Percentiles rank a stretch among this genome's conserved stretches.
These are phyloP conservation scores for Lepilemur septentrionalis DNA, from an alignment of 2,797 vertebrate species.

Conservation along the genomic window DNA sequence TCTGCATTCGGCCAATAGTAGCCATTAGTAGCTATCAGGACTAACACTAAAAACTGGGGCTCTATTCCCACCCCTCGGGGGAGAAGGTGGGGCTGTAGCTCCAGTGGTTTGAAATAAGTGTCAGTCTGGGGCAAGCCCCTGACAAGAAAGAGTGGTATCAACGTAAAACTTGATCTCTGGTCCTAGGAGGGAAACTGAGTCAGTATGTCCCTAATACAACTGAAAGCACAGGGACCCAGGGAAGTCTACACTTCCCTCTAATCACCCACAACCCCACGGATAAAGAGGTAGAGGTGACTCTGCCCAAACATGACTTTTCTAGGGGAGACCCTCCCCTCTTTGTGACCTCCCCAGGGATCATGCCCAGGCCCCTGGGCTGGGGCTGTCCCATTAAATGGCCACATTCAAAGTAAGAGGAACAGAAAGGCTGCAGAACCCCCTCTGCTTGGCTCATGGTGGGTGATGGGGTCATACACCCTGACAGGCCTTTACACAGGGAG, in stretches of 20 bases:
- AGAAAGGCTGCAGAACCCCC: constrained; percentile 53
- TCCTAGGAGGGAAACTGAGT: constrained; percentile 23
- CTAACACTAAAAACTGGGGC: not conserved
- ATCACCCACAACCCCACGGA: not conserved
- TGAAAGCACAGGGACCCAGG: not conserved
- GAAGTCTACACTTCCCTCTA: not conserved
- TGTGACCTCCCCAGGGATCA: not conserved
- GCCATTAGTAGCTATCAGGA: not conserved
- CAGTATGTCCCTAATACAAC: not conserved
- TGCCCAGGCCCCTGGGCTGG: not conserved
- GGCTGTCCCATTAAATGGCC: constrained; percentile 24
- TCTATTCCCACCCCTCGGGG: not conserved
- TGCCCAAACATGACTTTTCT: not conserved
- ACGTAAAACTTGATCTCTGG: not conserved
- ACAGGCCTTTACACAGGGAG: constrained; percentile 84
- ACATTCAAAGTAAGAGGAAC: constrained; percentile 10
- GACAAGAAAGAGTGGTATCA: not conserved
- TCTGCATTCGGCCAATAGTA: not conserved
- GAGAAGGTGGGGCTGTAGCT: not conserved
- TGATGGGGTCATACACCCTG: constrained; percentile 81
- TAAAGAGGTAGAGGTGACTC: not conserved
- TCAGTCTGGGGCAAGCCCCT: not conserved
- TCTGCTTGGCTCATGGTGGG: constrained; percentile 77
- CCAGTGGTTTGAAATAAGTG: not conserved
- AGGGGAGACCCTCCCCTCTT: not conserved